A percentile compares a stretch with the other conserved stretches of the same genome.
These are phyloP conservation scores for Heliconius melpomene DNA, from an alignment of 1,140 invertebrate species.

Conservation along the genomic window DNA sequence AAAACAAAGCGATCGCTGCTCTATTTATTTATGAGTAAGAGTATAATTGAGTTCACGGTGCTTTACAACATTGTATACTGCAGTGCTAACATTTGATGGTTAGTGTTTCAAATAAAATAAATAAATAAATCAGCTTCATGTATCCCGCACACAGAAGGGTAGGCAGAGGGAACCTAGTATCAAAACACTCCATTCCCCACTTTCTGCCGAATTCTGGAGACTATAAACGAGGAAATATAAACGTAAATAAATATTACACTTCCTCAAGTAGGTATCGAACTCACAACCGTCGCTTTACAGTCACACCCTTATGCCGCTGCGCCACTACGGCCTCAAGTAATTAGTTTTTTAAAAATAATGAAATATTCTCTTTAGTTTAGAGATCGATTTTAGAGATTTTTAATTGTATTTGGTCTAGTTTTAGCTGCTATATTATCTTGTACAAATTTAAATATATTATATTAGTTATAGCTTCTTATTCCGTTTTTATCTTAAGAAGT, in stretches of 20 bases:
- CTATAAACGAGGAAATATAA: too few relatives aligned
- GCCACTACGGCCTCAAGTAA: background rate
- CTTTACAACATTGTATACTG: constrained; percentile 4
- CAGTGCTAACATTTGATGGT: background rate
- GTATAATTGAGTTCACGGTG: constrained; percentile 6
- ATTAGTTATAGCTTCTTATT: background rate
- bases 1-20: background rate
- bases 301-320: too few relatives aligned
- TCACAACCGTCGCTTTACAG: too few relatives aligned
- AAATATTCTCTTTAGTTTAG: background rate
- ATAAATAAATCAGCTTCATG: too few relatives aligned
- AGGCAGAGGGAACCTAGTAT: too few relatives aligned
- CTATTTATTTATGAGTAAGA: constrained; percentile 1
- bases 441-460: background rate
- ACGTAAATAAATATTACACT: too few relatives aligned
- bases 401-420: background rate
- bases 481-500: background rate
- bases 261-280: too few relatives aligned
- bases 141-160: too few relatives aligned
- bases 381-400: background rate
- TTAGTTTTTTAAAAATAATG: background rate
- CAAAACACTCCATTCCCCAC: too few relatives aligned
- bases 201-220: too few relatives aligned
- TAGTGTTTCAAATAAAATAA: background rate
- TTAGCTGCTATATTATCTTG: too few relatives aligned